These are phyloP conservation scores for Dermolepida albohirtum DNA, from an alignment of 2,888 invertebrate genomes.

Conservation along the genomic window DNA sequence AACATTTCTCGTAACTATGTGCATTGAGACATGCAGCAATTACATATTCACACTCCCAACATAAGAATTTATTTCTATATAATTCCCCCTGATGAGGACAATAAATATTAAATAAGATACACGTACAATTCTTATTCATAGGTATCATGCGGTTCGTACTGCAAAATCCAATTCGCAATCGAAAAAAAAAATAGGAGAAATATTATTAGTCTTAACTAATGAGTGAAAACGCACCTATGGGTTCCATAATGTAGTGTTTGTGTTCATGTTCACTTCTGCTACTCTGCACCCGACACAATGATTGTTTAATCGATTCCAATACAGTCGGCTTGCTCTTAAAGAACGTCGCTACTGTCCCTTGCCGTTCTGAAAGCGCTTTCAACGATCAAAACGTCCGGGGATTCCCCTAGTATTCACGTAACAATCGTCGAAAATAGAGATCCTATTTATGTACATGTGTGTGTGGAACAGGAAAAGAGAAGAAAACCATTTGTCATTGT, in stretches of 20 bases:
- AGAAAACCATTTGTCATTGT: constrained; percentile 22
- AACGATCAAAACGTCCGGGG: constrained; percentile 42
- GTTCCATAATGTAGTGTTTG: constrained; percentile 53
- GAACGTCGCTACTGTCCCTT: constrained; percentile 49
- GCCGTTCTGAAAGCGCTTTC: constrained; percentile 41
- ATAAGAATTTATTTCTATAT: constrained; percentile 18
- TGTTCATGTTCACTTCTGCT: constrained; percentile 58
- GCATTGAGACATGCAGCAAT: no score
- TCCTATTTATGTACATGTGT: constrained; percentile 1
- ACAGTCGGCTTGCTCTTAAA: constrained; percentile 57
- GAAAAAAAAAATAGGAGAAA: constrained; percentile 17
- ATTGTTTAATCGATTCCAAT: constrained; percentile 58
- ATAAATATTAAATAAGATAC: constrained; percentile 11
- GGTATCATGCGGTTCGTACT: constrained; percentile 10
- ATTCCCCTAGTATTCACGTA: constrained; percentile 32
- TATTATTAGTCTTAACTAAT: constrained; percentile 50
- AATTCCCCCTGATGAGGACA: constrained; percentile 7
- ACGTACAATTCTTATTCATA: not conserved
- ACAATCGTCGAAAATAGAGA: constrained; percentile 22
- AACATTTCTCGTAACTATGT: no score
- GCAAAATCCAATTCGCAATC: constrained; percentile 7
- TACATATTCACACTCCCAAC: not conserved
- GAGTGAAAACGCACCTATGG: constrained; percentile 50
- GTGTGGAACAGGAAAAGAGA: not conserved
- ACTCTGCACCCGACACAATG: constrained; percentile 57